These are phyloP conservation scores for Aleiodes sp. DNA, from an alignment of 1,140 invertebrate species.

Conservation along the genomic window DNA sequence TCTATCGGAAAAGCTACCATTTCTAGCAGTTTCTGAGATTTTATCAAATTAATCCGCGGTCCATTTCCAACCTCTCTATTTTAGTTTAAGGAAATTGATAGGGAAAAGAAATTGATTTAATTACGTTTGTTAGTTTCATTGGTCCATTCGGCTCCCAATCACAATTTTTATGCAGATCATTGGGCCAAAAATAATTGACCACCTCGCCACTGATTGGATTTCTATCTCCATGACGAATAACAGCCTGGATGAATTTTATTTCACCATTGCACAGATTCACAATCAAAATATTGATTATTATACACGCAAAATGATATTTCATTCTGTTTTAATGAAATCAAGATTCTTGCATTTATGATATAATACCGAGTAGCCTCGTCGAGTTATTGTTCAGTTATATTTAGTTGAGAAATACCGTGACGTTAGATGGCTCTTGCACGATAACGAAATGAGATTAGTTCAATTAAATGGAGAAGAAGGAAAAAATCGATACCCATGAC, in stretches of 20 bases:
- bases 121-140: slow-evolving; percentile 42
- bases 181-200: slow-evolving; percentile 41
- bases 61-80: neutral
- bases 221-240: slow-evolving; percentile 47
- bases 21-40: no score
- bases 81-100: neutral
- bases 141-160: slow-evolving; percentile 47
- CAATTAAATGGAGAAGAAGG: no score
- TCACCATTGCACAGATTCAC: slow-evolving; percentile 9
- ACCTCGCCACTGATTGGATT: slow-evolving; percentile 52
- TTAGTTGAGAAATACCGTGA: no score
- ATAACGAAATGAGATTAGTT: no score
- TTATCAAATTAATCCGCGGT: neutral
- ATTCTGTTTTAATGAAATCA: no score
- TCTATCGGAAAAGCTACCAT: no score
- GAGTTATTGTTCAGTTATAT: no score
- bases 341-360: no score
- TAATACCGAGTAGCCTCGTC: no score
- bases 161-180: slow-evolving; percentile 46
- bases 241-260: slow-evolving; percentile 34
- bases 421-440: no score
- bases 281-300: neutral
- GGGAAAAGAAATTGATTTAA: neutral
- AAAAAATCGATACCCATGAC: no score
- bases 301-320: no score